Evolutionary conservation across 2,888 invertebrate genomes (phyloP).

Genomic region (Nephrotoma flavescens): DNA sequence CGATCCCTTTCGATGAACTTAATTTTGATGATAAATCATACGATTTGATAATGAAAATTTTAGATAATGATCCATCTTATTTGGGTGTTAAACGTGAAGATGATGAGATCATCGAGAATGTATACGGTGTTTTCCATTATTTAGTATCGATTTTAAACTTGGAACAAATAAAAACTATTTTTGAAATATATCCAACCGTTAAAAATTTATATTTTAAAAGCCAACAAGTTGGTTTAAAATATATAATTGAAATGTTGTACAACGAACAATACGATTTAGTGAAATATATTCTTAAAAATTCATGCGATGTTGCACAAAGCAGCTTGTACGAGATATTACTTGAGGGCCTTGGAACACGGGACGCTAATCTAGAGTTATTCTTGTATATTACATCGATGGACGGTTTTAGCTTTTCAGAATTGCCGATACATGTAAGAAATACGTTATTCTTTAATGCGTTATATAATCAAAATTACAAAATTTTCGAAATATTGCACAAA

Average conservation of each 20-base stretch:
- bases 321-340: neutral
- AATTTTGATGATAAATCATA: neutral
- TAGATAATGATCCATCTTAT: neutral
- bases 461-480: neutral
- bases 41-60: neutral
- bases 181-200: neutral
- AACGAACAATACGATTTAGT: neutral
- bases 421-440: neutral
- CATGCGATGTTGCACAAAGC: neutral
- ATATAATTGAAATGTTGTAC: neutral
- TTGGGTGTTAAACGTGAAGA: neutral
- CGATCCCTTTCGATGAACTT: neutral
- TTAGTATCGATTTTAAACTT: neutral
- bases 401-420: neutral
- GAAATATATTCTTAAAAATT: neutral
- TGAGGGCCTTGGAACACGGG: neutral
- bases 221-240: neutral
- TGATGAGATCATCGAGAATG: neutral
- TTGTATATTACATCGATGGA: neutral
- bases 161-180: neutral
- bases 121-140: neutral
- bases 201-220: neutral
- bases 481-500: neutral
- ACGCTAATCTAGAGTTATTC: neutral
- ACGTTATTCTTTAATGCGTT: neutral